Evolutionary conservation across 1,140 invertebrate genomes (phyloP).

Genomic region (Cydia strobilella): DNA sequence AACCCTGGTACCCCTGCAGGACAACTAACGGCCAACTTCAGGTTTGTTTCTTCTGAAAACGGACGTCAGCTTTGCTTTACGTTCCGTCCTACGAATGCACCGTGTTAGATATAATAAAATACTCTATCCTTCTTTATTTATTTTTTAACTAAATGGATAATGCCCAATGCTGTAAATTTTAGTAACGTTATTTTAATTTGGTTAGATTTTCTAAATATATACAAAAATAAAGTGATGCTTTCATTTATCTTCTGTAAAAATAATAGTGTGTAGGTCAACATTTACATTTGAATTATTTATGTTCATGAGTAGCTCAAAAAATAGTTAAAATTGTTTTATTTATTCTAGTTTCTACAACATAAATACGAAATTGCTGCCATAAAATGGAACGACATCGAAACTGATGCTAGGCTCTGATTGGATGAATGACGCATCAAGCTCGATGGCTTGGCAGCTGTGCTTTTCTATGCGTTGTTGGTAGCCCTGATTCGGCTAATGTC

Average conservation of each 20-base stretch:
- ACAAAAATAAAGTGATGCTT: too few species aligned
- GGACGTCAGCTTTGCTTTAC: conserved; percentile 51
- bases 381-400: conserved; percentile 43
- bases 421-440: conserved; percentile 40
- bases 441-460: conserved; percentile 41
- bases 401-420: conserved; percentile 53
- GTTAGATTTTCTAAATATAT: too few species aligned
- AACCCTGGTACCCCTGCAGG: conserved; percentile 61
- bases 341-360: neutral
- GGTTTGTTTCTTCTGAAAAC: conserved; percentile 77
- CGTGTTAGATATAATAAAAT: neutral
- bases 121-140: neutral
- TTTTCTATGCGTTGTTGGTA: conserved; percentile 53
- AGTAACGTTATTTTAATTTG: neutral
- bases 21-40: conserved; percentile 69
- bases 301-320: neutral
- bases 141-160: neutral
- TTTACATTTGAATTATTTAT: conserved; percentile 7
- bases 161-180: conserved; percentile 10
- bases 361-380: conserved; percentile 14
- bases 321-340: neutral
- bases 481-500: conserved; percentile 55
- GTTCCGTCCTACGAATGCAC: conserved; percentile 50
- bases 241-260: too few species aligned
- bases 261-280: too few species aligned